These are phyloP conservation scores for Protaetia brevitarsis DNA, from an alignment of 1,140 invertebrate genomes.

Conservation along the genomic window DNA sequence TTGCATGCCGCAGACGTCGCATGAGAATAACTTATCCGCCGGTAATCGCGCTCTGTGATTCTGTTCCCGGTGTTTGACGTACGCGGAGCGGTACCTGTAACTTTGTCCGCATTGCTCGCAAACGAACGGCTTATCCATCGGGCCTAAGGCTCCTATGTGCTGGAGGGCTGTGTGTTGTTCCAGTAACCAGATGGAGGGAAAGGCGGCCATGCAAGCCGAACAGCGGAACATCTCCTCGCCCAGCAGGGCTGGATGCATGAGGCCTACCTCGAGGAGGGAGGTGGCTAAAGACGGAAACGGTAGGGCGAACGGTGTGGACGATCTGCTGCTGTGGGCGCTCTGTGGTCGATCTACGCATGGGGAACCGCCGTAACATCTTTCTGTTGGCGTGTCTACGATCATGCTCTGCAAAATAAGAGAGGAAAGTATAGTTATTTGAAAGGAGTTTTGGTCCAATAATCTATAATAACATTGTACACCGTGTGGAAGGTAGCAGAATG, in stretches of 20 bases:
- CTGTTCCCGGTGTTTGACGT: conserved; percentile 83
- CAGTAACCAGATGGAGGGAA: conserved; percentile 76
- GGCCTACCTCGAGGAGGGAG: conserved; percentile 42
- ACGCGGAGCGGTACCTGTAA: conserved; percentile 83
- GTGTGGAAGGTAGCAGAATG: no score
- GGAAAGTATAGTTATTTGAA: no score
- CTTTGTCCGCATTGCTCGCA: conserved; percentile 88
- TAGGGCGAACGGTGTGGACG: conserved; percentile 50
- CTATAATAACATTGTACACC: no score
- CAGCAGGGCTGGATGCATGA: conserved; percentile 51
- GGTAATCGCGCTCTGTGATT: conserved; percentile 81
- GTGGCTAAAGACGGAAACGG: conserved; percentile 44
- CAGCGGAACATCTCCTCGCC: conserved; percentile 61
- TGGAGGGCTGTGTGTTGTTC: conserved; percentile 77
- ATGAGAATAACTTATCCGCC: conserved; percentile 84
- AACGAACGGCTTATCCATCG: conserved; percentile 84
- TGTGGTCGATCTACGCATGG: conserved; percentile 39
- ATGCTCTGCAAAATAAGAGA: conserved; percentile 33
- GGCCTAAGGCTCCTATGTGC: conserved; percentile 54
- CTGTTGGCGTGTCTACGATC: conserved; percentile 35
- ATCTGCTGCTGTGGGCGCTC: conserved; percentile 47
- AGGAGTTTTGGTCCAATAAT: no score
- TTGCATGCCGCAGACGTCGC: conserved; percentile 86
- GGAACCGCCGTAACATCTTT: conserved; percentile 39
- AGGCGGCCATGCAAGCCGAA: conserved; percentile 75